Evolutionary conservation across 2,888 invertebrate genomes (phyloP), one percentile per base, ranked within the genome.

Genomic region (Ophraella communa): DNA sequence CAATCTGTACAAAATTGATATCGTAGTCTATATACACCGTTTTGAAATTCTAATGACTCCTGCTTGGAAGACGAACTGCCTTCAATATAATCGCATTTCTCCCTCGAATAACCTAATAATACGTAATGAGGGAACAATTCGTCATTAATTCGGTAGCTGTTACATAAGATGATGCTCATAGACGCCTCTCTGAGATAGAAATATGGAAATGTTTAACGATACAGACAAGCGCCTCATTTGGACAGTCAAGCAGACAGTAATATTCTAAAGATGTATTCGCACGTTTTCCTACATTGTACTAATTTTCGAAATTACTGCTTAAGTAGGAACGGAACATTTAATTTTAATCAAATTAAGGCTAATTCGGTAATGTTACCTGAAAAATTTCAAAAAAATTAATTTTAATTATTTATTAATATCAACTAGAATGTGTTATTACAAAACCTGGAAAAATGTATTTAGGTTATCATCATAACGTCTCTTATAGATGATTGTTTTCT

Each of bases 71-170:
- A 71, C 71, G 72, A 73, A 71, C 71, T 72, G 70, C 70, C 70
- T 69, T 49, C 62, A 64, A 64, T 64, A 73, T 75, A 75, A 75
- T 74, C 71, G 68, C 68, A 71, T 75, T 75, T 73, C 73, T 64
- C 69, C 62, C 66, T 72, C 62, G 68, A 71, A 72, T 75, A 75
- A 75, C 74, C 73, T 73, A 75, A 75, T 75, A 75, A 75, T 67
- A 68, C 71, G 68, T 76, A 76, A 76, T 76, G 73, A 74, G 73
- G 70, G 74, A 76, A 76, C 76, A 76, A 76, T 76, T 74, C 73
- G 71, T 74, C 74, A 74, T 76, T 76, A 76, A 74, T 76, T 73
- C 68, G 73, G 74, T 71, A 72, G 72, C 69, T 68, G 65, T 66
- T 65, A 66, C 65, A 68, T 70, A 70, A 72, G 73, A 71, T 69